Percentiles rank a stretch among this genome's conserved stretches.
phyloP scores from a whole-genome alignment of 2,113 vertebrate genomes.

The Symphodus melops region DNA sequence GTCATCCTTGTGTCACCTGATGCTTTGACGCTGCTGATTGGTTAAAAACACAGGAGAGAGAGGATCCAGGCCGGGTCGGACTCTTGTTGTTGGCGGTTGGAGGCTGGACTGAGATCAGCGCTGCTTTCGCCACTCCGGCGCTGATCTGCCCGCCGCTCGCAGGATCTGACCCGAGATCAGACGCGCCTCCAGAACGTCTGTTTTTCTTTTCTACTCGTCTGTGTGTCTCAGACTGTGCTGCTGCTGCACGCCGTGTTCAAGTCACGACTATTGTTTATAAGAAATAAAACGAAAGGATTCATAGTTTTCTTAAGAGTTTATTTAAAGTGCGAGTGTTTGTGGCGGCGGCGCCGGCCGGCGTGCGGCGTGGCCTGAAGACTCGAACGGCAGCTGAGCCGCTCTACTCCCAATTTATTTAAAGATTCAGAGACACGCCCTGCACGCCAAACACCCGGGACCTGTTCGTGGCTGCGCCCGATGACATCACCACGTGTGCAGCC shows the following conservation, averaged over 20 bases:
- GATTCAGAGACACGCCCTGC: no score
- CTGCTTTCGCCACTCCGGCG: constrained; percentile 21
- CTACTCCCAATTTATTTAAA: no score
- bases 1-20: constrained; percentile 43
- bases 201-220: constrained; percentile 31
- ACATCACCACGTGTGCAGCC: no score
- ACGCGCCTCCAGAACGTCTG: background rate
- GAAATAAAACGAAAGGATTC: constrained; percentile 19
- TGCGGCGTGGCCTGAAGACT: background rate
- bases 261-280: constrained; percentile 24
- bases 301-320: background rate
- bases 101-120: constrained; percentile 35
- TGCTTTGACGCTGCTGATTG: constrained; percentile 49
- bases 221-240: constrained; percentile 20
- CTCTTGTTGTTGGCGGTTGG: constrained; percentile 19
- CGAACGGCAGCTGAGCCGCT: background rate
- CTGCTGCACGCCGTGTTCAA: background rate
- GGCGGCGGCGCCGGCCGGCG: background rate
- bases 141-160: background rate
- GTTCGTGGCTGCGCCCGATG: no score
- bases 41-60: constrained; percentile 2
- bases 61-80: constrained; percentile 1
- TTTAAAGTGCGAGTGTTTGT: background rate
- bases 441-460: no score
- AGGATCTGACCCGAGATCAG: constrained; percentile 46